Base-by-base conservation (phyloP, 2,113 vertebrate genomes). In the Podarcis cretensis region DNA sequence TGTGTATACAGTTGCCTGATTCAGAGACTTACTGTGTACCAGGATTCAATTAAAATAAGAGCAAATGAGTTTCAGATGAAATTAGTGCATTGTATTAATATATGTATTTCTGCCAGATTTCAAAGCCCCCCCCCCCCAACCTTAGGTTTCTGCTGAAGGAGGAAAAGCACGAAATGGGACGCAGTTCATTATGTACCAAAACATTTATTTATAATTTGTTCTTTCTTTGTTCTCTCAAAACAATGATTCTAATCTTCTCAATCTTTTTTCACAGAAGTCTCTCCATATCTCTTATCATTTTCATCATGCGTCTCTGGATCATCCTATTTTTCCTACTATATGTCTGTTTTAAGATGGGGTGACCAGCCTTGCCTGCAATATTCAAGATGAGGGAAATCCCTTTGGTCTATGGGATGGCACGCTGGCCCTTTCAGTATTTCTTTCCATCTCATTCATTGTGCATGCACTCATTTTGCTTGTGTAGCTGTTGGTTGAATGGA, bases 241-340 rank as follows among this genome's bases (percentile, higher is more conserved):
- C 76, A 66, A 83, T 32, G 25, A 86, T 85, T 84, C 89, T 95
- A 94, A 95, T 93, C 69, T 88, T 93, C 74, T 90, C 84, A 21
- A 88, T 95, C 95, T 96, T 90, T 96, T 91, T 94, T 95, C 93
- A 93, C 82, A 84, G 95, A 96, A 95, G 85, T 84, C 89, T 94
- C 94, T 95, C 90, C 95, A 94, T 94, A 80, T 94, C 90, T 94
- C 91, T 95, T 93, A 93, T 92, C 27, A 95, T 96, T 94, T 87
- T 90, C 95, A 95, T 90, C 83, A 43, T 89, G 4, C 90, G 88
- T 77, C 92, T 95, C 91, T 95, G 95, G 93, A 95, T 69, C 92
- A 90, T 96, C 92, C 93, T 94, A 35, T 91, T 96, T 88, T 90
- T 95, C 73, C 91, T 96, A 75, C 93, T 95, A 0, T 95, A 35